These are phyloP conservation scores for Zootermopsis nevadensis DNA, from an alignment of 2,888 invertebrate genomes.

Conservation along the genomic window DNA sequence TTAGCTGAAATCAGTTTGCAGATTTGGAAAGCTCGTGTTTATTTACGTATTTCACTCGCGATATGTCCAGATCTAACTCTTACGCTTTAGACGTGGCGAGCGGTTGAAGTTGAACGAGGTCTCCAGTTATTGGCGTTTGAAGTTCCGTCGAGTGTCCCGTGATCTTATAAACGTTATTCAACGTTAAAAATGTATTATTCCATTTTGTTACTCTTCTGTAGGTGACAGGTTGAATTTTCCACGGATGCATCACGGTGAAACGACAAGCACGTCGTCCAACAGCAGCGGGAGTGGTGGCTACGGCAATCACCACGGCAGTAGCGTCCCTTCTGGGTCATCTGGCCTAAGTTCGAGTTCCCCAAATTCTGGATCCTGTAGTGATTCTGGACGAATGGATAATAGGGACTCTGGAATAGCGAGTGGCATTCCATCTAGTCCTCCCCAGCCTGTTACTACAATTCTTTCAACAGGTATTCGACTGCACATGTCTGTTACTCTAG, in stretches of 20 bases:
- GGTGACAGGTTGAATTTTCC: conserved; percentile 62
- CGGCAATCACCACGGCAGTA: conserved; percentile 40
- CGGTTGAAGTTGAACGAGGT: too few relatives aligned
- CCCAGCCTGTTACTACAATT: not conserved
- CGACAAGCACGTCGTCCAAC: conserved; percentile 68
- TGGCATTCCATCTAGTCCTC: not conserved
- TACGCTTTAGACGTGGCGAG: too few relatives aligned
- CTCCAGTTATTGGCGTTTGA: too few relatives aligned
- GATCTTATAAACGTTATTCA: too few relatives aligned
- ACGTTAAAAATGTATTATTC: too few relatives aligned
- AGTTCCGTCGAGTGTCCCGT: too few relatives aligned
- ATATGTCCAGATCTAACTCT: too few relatives aligned
- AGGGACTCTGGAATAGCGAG: conserved; percentile 25
- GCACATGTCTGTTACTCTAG: not conserved
- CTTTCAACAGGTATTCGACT: conserved; percentile 12
- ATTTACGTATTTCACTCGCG: too few relatives aligned
- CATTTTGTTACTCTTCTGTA: conserved; percentile 48
- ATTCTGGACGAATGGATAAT: conserved; percentile 38
- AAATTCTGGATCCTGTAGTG: conserved; percentile 37
- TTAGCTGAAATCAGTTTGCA: too few relatives aligned
- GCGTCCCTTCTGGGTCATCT: conserved; percentile 28
- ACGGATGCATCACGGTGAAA: conserved; percentile 57
- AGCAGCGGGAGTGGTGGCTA: conserved; percentile 61
- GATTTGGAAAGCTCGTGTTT: too few relatives aligned
- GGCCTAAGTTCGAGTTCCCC: conserved; percentile 34